Percentiles rank a stretch among this genome's conserved stretches.
These are phyloP conservation scores for Nymphalis c-album DNA, from an alignment of 2,888 invertebrate genomes.

Conservation along the genomic window DNA sequence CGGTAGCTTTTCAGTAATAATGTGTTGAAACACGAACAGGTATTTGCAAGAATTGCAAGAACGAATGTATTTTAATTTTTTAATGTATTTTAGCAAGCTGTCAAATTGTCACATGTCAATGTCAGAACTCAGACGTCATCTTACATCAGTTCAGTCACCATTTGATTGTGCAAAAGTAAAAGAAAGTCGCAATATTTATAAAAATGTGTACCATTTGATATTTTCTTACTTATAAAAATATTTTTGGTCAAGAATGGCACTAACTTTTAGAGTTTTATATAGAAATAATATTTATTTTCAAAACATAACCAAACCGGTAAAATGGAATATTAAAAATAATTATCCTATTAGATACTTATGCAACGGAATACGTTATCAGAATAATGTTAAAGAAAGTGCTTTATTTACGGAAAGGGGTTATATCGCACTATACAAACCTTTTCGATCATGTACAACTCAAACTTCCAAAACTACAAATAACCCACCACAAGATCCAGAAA, in stretches of 20 bases:
- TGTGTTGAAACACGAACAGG: too few species aligned
- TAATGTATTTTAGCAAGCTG: background rate
- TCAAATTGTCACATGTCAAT: constrained; percentile 3
- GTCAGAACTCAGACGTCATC: constrained; percentile 3
- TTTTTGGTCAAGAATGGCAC: constrained; percentile 54
- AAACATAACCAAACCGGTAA: constrained; percentile 62
- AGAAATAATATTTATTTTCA: constrained; percentile 56
- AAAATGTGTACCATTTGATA: constrained; percentile 27
- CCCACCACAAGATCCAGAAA: constrained; percentile 44
- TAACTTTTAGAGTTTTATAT: constrained; percentile 57
- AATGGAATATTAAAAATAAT: constrained; percentile 55
- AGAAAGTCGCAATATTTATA: constrained; percentile 15
- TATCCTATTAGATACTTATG: constrained; percentile 54
- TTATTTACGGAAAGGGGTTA: constrained; percentile 45
- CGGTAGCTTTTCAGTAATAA: too few species aligned
- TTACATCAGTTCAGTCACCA: constrained; percentile 5
- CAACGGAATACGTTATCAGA: constrained; percentile 56
- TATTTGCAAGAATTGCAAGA: background rate
- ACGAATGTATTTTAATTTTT: too few species aligned
- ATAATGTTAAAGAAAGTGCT: constrained; percentile 42
- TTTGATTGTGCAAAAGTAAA: constrained; percentile 20
- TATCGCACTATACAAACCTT: constrained; percentile 40
- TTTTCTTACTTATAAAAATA: background rate
- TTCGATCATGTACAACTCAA: constrained; percentile 52
- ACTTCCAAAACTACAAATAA: constrained; percentile 40